Percentiles rank a stretch among this genome's conserved stretches.
These are phyloP conservation scores for Papilio polytes DNA, from an alignment of 1,140 invertebrate genomes.

Conservation along the genomic window DNA sequence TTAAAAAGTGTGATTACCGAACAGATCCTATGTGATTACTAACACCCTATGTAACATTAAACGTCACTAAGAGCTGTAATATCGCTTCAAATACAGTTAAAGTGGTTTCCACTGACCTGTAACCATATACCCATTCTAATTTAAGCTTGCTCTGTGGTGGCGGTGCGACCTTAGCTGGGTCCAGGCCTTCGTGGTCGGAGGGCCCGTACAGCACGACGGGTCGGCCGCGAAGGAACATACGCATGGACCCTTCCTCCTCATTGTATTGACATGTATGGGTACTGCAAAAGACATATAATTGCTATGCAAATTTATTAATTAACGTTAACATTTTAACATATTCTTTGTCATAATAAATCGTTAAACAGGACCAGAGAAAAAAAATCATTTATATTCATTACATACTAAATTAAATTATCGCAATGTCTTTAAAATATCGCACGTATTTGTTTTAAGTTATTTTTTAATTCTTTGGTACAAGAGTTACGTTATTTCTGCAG, in stretches of 20 bases:
- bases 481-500: background rate
- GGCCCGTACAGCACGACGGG: constrained; percentile 92
- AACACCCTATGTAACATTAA: too few species aligned
- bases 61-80: too few species aligned
- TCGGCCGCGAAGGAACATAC: constrained; percentile 93
- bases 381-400: too few species aligned
- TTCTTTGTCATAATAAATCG: too few species aligned
- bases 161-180: constrained; percentile 91
- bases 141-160: constrained; percentile 92
- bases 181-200: constrained; percentile 87
- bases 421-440: too few species aligned
- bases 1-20: too few species aligned
- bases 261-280: constrained; percentile 88
- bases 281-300: constrained; percentile 52
- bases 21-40: too few species aligned
- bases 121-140: constrained; percentile 93
- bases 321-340: background rate
- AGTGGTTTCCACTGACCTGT: constrained; percentile 64
- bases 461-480: background rate
- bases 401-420: too few species aligned
- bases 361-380: too few species aligned
- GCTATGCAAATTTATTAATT: constrained; percentile 9
- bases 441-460: too few species aligned
- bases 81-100: background rate
- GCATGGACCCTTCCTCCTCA: constrained; percentile 90